Evolutionary conservation across 2,797 vertebrate species (phyloP), one percentile per base, ranked within the genome.

Genomic region (Oreochromis mossambicus): DNA sequence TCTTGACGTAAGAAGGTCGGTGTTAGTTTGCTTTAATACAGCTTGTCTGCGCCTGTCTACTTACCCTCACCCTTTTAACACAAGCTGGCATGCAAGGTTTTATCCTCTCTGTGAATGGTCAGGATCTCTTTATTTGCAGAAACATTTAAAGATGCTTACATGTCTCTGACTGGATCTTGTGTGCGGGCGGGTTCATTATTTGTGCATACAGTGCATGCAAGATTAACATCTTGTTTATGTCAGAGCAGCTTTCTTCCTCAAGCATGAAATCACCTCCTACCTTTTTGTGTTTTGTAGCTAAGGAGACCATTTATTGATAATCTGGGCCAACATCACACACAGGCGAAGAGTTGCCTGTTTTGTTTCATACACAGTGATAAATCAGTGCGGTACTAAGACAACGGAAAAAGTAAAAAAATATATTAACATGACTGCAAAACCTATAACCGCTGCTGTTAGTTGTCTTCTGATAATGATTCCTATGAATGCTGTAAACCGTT

Each of bases 221-320:
- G 92, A 94, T 92, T 54, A 87, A 70, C 41, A 91, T 93, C 90
- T 92, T 85, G 83, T 92, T 94, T 92, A 86, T 86, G 88, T 88
- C 87, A 85, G 24, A 63, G 81, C 78, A 80, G 75, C 50, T 87
- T 83, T 86, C 77, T 81, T 83, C 83, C 29, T 86, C 70, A 75
- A 84, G 83, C 73, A 17, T 89, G 78, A 85, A 83, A 48, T 88
- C 51, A 81, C 84, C 85, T 88, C 86, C 75, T 52, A 32, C 41
- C 84, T 82, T 55, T 61, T 77, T 87, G 8, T 83, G 70, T 38
- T n/a, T 46, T 77, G 63, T 36, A 68, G 61, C 79, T 50, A 75
- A 1, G 7, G 77, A 73, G 82, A 83, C 79, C 78, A 63, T 50
- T 80, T 32, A 58, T 58, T 80, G 24, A 88, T 58, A 73, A 81